These are phyloP conservation scores for Leptinotarsa haldemani DNA, from an alignment of 2,888 invertebrate genomes.

Conservation along the genomic window DNA sequence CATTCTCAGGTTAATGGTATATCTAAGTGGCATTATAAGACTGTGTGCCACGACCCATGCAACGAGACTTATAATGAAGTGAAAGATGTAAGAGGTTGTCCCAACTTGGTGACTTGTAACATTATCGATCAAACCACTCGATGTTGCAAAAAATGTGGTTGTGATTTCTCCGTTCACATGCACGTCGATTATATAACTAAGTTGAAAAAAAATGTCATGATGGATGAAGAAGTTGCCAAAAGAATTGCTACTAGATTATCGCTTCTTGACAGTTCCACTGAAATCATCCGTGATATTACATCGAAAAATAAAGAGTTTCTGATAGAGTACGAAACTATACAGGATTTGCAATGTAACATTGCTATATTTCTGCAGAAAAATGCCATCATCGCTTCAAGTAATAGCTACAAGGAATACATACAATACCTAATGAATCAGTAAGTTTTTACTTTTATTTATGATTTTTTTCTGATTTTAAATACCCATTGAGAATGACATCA, in stretches of 20 bases:
- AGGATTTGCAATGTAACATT: conserved; percentile 55
- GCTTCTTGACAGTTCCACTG: conserved; percentile 44
- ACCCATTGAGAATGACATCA: too few relatives aligned
- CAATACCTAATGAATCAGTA: conserved; percentile 57
- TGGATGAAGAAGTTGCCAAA: conserved; percentile 19
- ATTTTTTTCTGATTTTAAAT: too few relatives aligned
- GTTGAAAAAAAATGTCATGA: conserved; percentile 2
- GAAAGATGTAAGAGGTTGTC: conserved; percentile 56
- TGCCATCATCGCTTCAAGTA: conserved; percentile 58
- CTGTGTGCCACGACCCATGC: conserved; percentile 59
- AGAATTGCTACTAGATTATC: conserved; percentile 20
- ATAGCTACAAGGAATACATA: conserved; percentile 58
- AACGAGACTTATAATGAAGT: conserved; percentile 53
- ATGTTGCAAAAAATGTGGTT: conserved; percentile 55
- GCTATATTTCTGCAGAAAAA: conserved; percentile 58
- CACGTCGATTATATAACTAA: conserved; percentile 44
- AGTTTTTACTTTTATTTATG: conserved; percentile 27
- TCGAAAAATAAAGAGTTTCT: conserved; percentile 48
- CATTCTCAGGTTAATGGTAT: conserved; percentile 51
- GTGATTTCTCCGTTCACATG: conserved; percentile 58
- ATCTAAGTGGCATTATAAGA: conserved; percentile 57
- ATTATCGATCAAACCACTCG: conserved; percentile 51
- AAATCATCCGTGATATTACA: conserved; percentile 49
- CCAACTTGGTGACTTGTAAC: conserved; percentile 55
- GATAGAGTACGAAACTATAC: conserved; percentile 52